These are phyloP conservation scores for Euthynnus affinis DNA, from an alignment of 2,797 vertebrate species.

Conservation along the genomic window DNA sequence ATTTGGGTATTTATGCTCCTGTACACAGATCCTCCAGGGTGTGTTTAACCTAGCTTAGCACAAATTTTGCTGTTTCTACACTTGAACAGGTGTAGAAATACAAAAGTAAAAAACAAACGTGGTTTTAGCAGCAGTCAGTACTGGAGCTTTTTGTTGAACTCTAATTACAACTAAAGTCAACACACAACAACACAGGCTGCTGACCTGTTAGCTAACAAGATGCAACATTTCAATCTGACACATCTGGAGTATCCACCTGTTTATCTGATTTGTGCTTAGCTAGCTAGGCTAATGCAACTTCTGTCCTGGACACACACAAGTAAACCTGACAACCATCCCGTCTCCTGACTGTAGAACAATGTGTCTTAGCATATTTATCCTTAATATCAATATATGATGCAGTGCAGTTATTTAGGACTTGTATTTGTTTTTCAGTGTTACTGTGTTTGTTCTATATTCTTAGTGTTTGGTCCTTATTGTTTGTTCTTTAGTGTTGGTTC, in stretches of 20 bases:
- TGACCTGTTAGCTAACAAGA: too few relatives aligned
- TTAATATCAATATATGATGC: too few relatives aligned
- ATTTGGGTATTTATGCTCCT: background rate
- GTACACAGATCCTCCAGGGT: background rate
- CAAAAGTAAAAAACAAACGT: background rate
- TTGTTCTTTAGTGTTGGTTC: too few relatives aligned
- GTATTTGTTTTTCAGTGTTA: too few relatives aligned
- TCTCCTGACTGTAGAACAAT: background rate
- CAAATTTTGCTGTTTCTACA: background rate
- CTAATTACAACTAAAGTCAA: background rate
- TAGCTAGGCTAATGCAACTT: background rate
- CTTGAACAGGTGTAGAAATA: background rate
- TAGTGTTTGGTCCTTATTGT: too few relatives aligned
- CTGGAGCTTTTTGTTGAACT: background rate
- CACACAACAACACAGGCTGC: background rate
- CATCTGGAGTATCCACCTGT: background rate
- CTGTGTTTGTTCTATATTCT: too few relatives aligned
- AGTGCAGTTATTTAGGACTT: too few relatives aligned
- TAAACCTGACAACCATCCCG: background rate
- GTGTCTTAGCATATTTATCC: background rate
- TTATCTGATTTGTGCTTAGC: background rate
- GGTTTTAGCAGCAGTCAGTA: too few relatives aligned
- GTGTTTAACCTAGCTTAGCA: constrained; percentile 1
- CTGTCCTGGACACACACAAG: background rate
- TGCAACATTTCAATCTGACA: background rate